Evolutionary conservation across 2,797 vertebrate species (phyloP).

Genomic region (Lates japonicus): DNA sequence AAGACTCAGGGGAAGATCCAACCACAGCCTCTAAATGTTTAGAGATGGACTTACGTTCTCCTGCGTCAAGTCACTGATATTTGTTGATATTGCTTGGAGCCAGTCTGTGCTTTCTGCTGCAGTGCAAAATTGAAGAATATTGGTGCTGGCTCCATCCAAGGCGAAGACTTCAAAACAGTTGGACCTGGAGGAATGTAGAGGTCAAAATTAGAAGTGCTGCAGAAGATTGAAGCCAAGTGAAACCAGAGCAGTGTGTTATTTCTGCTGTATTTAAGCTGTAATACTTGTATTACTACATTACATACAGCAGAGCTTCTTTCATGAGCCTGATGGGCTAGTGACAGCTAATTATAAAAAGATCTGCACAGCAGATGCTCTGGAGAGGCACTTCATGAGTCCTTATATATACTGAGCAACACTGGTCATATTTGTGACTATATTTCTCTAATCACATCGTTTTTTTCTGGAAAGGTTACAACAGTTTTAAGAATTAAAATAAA

Average conservation of each 20-base stretch:
- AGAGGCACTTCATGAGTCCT: background rate
- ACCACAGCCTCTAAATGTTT: background rate
- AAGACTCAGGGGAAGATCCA: background rate
- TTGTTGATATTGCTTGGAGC: constrained; percentile 94
- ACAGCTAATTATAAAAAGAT: constrained; percentile 23
- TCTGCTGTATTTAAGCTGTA: background rate
- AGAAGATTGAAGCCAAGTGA: constrained; percentile 36
- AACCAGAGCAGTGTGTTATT: background rate
- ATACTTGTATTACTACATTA: background rate
- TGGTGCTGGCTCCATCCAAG: constrained; percentile 90
- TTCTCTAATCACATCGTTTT: background rate
- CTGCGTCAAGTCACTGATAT: constrained; percentile 91
- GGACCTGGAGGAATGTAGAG: constrained; percentile 83
- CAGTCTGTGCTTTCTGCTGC: constrained; percentile 94
- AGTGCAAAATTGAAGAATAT: constrained; percentile 93
- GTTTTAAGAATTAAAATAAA: background rate
- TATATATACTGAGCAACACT: background rate
- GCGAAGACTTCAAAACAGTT: constrained; percentile 93
- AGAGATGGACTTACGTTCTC: constrained; percentile 89
- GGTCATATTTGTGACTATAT: background rate
- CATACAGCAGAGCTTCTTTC: constrained; percentile 9
- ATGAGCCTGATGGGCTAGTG: constrained; percentile 15
- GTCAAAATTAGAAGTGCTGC: constrained; percentile 49
- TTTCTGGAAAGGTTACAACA: background rate
- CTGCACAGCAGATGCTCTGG: background rate